These are phyloP conservation scores for Tyrannus savana DNA, from an alignment of 2,113 vertebrate species.

Conservation along the genomic window DNA sequence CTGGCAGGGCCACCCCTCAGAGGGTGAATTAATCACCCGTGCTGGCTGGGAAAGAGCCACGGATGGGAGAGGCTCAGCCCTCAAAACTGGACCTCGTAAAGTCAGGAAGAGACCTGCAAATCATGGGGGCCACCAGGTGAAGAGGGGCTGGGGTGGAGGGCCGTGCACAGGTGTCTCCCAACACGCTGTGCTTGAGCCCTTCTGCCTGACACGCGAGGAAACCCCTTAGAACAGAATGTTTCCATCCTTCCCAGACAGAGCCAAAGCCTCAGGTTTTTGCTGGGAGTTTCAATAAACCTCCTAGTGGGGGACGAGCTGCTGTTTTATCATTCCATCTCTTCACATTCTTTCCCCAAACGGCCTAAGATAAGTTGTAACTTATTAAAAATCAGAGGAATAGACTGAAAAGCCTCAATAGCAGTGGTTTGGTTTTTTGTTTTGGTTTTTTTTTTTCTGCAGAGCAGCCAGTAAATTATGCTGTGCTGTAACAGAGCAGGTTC, in stretches of 20 bases:
- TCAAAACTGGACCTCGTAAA: not conserved
- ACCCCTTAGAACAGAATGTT: not conserved
- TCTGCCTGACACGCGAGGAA: not conserved
- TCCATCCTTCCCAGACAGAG: not conserved
- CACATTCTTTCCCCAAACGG: not conserved
- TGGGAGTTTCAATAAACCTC: not conserved
- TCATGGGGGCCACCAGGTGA: not conserved
- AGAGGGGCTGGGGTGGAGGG: not conserved
- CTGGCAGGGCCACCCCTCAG: not conserved
- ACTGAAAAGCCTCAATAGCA: not conserved
- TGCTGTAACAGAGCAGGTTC: not conserved
- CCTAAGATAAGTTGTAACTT: not conserved
- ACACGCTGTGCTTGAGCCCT: not conserved
- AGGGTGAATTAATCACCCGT: not conserved
- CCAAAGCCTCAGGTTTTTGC: not conserved
- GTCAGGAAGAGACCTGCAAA: not conserved
- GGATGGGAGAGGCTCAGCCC: not conserved
- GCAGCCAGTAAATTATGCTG: slow-evolving; percentile 7
- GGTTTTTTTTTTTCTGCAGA: not conserved
- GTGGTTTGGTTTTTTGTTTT: not conserved
- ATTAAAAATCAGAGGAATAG: not conserved
- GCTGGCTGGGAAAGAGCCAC: not conserved
- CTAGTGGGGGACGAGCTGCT: not conserved
- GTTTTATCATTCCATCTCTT: not conserved
- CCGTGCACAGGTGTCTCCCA: not conserved